Evolutionary conservation across 2,888 invertebrate genomes (phyloP).

Genomic region (Tubiluchus corallicola): DNA sequence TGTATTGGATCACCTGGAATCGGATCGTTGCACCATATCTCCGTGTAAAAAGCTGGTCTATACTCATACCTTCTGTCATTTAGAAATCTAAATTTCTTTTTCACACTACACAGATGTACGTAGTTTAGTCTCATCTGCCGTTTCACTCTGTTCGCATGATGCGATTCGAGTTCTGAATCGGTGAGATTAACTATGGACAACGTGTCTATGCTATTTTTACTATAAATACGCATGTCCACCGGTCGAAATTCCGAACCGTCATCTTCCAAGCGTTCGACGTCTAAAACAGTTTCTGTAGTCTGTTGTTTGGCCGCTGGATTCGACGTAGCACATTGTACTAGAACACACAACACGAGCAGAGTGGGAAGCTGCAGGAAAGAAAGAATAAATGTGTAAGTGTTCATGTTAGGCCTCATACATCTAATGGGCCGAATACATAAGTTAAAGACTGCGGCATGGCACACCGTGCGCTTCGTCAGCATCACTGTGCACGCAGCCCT

Average conservation of each 20-base stretch:
- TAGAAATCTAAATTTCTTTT: conserved; percentile 1
- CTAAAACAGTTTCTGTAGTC: too few relatives aligned
- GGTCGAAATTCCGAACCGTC: background rate
- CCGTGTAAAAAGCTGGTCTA: conserved; percentile 1
- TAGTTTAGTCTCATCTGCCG: background rate
- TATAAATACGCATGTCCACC: background rate
- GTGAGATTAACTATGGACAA: conserved; percentile 3
- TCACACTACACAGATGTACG: conserved; percentile 3
- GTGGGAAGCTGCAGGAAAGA: background rate
- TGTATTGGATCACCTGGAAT: background rate
- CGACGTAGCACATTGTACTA: background rate
- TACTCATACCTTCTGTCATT: conserved; percentile 1
- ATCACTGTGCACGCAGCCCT: too few relatives aligned
- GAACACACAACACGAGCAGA: background rate
- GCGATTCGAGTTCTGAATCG: background rate
- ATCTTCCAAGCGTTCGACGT: background rate
- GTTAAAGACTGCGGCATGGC: too few relatives aligned
- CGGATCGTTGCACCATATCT: background rate
- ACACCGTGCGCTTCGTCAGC: too few relatives aligned
- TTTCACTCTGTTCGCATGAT: background rate
- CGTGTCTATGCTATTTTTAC: background rate
- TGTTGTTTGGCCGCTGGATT: too few relatives aligned
- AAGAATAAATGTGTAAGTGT: background rate
- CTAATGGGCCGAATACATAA: background rate
- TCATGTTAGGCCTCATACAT: background rate